Percentiles rank a stretch among this genome's conserved stretches.
Conservation (phyloP, 1,140 invertebrate genomes). For the Temnothorax longispinosus region DNA sequence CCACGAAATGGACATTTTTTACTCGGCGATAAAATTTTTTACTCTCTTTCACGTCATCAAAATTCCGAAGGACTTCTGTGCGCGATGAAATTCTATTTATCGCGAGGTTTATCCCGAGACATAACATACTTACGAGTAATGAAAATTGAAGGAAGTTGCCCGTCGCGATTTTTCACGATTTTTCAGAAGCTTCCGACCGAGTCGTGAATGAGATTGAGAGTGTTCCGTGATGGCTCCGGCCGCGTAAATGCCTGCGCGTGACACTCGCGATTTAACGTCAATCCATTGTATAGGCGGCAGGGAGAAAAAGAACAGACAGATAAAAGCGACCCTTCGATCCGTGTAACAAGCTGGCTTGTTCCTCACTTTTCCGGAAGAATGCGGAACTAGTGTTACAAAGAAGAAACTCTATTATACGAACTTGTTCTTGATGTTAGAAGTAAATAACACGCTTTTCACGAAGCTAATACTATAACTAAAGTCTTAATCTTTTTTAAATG, state of each 20-base stretch:
- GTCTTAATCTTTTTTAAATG: not conserved
- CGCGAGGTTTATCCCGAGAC: slow-evolving; percentile 7
- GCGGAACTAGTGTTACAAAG: not conserved
- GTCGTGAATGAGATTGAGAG: slow-evolving; percentile 56
- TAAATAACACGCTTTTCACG: not conserved
- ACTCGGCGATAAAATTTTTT: not conserved
- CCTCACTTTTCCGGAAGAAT: not conserved
- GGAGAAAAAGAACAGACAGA: slow-evolving; percentile 10
- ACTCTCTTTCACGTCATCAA: not conserved
- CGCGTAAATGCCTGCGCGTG: slow-evolving; percentile 18
- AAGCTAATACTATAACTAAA: not conserved
- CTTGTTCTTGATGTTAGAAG: not conserved
- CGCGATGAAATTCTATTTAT: slow-evolving; percentile 35
- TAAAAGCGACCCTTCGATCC: slow-evolving; percentile 27
- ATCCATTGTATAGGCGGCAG: not conserved
- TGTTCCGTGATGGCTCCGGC: slow-evolving; percentile 15
- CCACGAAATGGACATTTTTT: not conserved
- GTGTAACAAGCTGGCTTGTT: not conserved
- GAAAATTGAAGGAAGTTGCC: slow-evolving; percentile 66
- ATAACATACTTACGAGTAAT: slow-evolving; percentile 39
- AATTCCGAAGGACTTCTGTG: not conserved
- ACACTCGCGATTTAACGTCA: slow-evolving; percentile 53
- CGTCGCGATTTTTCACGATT: slow-evolving; percentile 50
- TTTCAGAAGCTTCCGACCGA: slow-evolving; percentile 41
- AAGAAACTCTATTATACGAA: not conserved